Base-by-base conservation (phyloP, 1,140 invertebrate species). In the Drosophila nebulosa region DNA sequence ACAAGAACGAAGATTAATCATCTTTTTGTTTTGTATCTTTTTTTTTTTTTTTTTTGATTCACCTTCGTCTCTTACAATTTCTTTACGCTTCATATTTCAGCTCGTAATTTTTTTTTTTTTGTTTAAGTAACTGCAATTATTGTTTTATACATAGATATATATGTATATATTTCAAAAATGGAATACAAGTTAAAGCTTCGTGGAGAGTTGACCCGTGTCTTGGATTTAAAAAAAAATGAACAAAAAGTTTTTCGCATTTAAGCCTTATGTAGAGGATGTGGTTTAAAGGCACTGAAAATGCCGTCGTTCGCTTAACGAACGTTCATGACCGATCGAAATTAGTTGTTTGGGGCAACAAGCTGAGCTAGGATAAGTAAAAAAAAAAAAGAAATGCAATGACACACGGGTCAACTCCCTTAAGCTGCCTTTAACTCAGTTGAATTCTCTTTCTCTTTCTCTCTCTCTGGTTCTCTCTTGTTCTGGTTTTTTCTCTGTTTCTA, bases 161-260 rank as follows among this genome's bases (percentile, higher is more conserved):
- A 10, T 30, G 0, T 30, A 26, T 55, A 36, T 61, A 39, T 64
- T 80, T 65, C 27, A 65, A 63, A 77, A 80, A 86, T 85, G 81
- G 81, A 85, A 85, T 86, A 74, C 64, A 74, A 71, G 74, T 78
- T 64, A 81, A 69, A 70, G 57, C 70, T 77, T n/a, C n/a, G n/a
- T n/a, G n/a, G n/a, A n/a, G n/a, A n/a, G n/a, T n/a, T n/a, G n/a
- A n/a, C n/a, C n/a, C n/a, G n/a, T n/a, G n/a, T n/a, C n/a, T n/a
- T n/a, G n/a, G n/a, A n/a, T n/a, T n/a, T n/a, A n/a, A n/a, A n/a
- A n/a, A n/a, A n/a, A n/a, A n/a, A n/a, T n/a, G n/a, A n/a, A n/a
- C n/a, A n/a, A n/a, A n/a, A n/a, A n/a, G n/a, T n/a, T n/a, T n/a
- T n/a, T n/a, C n/a, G n/a, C n/a, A n/a, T n/a, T n/a, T n/a, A n/a